These are phyloP conservation scores for Lysandra coridon DNA, from an alignment of 2,888 invertebrate genomes.

Conservation along the genomic window DNA sequence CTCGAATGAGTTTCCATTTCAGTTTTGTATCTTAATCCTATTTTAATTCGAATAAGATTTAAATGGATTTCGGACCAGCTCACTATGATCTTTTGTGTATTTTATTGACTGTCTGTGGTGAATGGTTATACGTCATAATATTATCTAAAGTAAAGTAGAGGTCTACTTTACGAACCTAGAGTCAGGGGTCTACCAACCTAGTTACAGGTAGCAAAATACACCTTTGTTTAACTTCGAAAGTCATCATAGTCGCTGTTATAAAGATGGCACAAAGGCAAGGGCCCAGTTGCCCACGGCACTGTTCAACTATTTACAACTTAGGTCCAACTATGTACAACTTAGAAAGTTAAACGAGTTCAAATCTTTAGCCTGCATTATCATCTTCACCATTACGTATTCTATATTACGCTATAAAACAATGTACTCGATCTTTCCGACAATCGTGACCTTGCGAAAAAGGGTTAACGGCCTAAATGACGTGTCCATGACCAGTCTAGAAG, in stretches of 20 bases:
- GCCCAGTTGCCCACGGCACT: too few species aligned
- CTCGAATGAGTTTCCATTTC: slow-evolving; percentile 25
- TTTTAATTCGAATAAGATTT: slow-evolving; percentile 1
- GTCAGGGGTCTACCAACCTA: not conserved
- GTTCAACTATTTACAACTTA: too few species aligned
- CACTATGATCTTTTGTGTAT: not conserved
- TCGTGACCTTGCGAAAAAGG: not conserved
- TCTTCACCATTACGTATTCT: too few species aligned
- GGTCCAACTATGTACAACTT: not conserved
- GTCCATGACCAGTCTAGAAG: not conserved
- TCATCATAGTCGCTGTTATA: too few species aligned
- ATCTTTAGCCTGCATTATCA: too few species aligned
- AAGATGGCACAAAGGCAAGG: too few species aligned
- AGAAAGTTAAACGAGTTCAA: too few species aligned
- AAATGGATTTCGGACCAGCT: not conserved
- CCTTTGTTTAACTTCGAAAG: not conserved
- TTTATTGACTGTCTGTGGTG: not conserved
- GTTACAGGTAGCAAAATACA: not conserved
- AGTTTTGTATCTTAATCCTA: slow-evolving; percentile 21
- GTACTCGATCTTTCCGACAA: not conserved
- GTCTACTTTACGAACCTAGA: not conserved
- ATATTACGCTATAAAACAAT: not conserved
- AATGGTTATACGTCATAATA: not conserved
- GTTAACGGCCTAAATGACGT: slow-evolving; percentile 13
- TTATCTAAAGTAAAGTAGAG: not conserved